A percentile compares a stretch with the other conserved stretches of the same genome.
phyloP scores from a whole-genome alignment of 2,797 vertebrate species.

The Ambastaia sidthimunki region DNA sequence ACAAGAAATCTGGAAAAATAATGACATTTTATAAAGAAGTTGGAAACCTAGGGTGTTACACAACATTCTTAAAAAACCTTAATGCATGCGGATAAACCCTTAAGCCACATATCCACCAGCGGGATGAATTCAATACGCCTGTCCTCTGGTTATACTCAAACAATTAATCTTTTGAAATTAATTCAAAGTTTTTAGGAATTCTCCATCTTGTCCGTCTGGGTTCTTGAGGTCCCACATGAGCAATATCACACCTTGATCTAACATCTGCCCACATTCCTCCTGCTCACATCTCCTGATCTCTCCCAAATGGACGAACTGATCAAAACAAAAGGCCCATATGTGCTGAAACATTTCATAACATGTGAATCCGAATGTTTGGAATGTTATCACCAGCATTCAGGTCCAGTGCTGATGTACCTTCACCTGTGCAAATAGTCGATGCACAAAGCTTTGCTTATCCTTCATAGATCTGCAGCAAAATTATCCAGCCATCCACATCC shows the following conservation, averaged over 20 bases:
- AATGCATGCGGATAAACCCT: constrained; percentile 1
- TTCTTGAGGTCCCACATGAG: constrained; percentile 28
- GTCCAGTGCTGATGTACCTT: constrained; percentile 44
- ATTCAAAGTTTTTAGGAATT: constrained; percentile 16
- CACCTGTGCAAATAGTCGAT: constrained; percentile 35
- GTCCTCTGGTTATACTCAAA: constrained; percentile 13
- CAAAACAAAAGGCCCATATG: constrained; percentile 49
- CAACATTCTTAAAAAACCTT: constrained; percentile 8
- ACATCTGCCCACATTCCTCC: constrained; percentile 60
- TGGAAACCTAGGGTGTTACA: not conserved
- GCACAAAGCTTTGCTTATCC: constrained; percentile 34
- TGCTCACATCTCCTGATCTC: too few species aligned
- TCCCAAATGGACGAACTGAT: constrained; percentile 41
- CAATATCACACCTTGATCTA: constrained; percentile 52
- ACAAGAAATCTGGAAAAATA: not conserved
- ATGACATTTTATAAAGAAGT: not conserved
- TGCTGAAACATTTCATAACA: constrained; percentile 47
- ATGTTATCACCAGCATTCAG: constrained; percentile 51
- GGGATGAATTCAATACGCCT: not conserved
- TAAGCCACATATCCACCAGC: not conserved
- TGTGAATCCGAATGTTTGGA: constrained; percentile 57
- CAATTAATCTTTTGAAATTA: constrained; percentile 32
- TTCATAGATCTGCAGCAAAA: not conserved
- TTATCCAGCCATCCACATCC: constrained; percentile 26
- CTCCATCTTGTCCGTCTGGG: constrained; percentile 26